Conservation (phyloP, 64 coral and sea anemone genomes). For the Porites lutea region DNA sequence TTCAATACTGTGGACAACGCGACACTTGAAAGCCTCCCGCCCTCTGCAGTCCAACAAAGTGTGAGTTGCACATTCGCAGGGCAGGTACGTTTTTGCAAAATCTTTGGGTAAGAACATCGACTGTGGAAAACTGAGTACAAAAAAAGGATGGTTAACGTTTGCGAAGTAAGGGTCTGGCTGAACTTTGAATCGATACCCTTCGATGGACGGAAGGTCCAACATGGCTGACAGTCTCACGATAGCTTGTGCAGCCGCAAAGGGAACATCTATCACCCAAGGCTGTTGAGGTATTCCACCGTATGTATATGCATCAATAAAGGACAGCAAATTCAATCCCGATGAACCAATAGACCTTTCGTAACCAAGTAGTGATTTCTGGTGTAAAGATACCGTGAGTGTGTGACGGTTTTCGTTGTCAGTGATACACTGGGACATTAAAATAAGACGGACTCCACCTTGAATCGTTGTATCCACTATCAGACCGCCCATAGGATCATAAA, state of each 20-base stretch:
- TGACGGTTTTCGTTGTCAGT: slow-evolving; percentile 10
- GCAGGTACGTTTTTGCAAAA: slow-evolving; percentile 12
- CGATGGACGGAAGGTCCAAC: background rate
- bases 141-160: slow-evolving; percentile 5
- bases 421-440: background rate
- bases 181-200: slow-evolving; percentile 18
- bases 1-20: slow-evolving; percentile 29
- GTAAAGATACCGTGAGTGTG: background rate
- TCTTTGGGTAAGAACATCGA: slow-evolving; percentile 2
- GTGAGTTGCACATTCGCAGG: slow-evolving; percentile 19
- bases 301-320: background rate
- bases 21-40: slow-evolving; percentile 39
- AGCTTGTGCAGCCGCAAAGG: background rate
- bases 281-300: background rate
- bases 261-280: slow-evolving; percentile 22
- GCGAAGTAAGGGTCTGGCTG: background rate
- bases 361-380: background rate
- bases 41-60: slow-evolving; percentile 30
- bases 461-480: background rate
- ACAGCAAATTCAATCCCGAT: background rate
- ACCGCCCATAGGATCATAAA: background rate
- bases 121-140: slow-evolving; percentile 4
- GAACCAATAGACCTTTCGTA: slow-evolving; percentile 6
- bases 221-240: background rate
- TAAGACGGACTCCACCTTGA: background rate